phyloP scores from a whole-genome alignment of 1,140 invertebrate species.

The Lycorma delicatula region DNA sequence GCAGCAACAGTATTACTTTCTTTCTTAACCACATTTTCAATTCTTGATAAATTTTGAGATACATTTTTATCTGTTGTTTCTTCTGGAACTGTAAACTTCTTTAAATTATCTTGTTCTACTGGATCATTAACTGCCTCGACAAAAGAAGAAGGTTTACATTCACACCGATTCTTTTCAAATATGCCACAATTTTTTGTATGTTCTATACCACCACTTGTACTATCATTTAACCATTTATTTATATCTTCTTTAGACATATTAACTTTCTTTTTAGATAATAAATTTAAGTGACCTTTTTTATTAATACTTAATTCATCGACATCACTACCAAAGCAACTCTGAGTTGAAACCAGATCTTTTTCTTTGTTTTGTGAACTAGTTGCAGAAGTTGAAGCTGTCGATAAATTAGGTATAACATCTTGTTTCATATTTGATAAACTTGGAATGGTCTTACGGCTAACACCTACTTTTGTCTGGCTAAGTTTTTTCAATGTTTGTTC shows the following conservation, averaged over 20 bases:
- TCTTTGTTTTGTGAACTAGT: neutral
- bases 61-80: neutral
- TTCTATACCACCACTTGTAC: conserved; percentile 28
- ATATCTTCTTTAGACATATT: conserved; percentile 64
- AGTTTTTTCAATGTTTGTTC: conserved; percentile 25
- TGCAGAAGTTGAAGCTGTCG: neutral
- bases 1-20: too few species aligned
- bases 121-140: neutral
- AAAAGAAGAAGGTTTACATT: conserved; percentile 19
- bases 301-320: neutral
- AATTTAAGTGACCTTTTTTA: conserved; percentile 9
- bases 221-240: conserved; percentile 60
- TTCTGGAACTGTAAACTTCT: neutral
- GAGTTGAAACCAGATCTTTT: neutral
- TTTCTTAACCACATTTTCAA: neutral
- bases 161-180: conserved; percentile 25
- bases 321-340: neutral
- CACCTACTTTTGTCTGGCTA: neutral
- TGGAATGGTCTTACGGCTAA: conserved; percentile 6
- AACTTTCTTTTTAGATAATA: conserved; percentile 47
- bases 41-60: neutral
- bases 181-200: conserved; percentile 24
- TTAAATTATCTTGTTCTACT: neutral
- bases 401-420: neutral
- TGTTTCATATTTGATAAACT: neutral